phyloP scores from a whole-genome alignment of 2,797 vertebrate genomes.

The Prionace glauca region DNA sequence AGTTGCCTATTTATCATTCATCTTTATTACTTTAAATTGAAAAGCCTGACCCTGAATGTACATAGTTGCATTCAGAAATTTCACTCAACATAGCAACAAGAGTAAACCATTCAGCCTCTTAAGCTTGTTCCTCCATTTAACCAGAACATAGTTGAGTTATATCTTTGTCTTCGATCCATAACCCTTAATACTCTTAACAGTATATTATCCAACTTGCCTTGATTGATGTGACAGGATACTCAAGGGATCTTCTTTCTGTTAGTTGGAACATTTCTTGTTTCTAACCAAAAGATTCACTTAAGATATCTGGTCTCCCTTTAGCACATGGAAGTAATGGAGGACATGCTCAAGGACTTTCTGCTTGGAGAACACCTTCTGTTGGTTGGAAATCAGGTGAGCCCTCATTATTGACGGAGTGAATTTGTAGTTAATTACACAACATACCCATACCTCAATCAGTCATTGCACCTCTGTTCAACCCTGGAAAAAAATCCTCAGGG shows the following conservation, averaged over 20 bases:
- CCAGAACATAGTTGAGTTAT: background rate
- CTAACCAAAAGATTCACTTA: background rate
- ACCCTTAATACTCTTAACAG: background rate
- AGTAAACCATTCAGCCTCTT: background rate
- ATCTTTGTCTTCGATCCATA: background rate
- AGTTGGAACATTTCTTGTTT: background rate
- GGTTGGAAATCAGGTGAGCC: constrained; percentile 93
- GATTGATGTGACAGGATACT: too few relatives aligned
- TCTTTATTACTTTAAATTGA: background rate
- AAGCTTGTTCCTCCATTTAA: background rate
- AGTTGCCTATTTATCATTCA: background rate
- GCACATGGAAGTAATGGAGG: constrained; percentile 94
- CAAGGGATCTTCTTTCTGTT: background rate
- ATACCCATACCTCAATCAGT: background rate
- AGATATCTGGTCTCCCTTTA: constrained; percentile 50
- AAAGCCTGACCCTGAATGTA: background rate
- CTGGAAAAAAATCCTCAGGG: background rate
- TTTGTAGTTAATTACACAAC: background rate
- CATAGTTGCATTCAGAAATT: background rate
- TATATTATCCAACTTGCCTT: background rate
- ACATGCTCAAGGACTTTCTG: constrained; percentile 95
- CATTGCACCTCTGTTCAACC: background rate
- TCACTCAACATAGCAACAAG: background rate
- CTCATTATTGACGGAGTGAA: background rate
- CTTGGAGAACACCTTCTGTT: constrained; percentile 90